Base-by-base conservation (phyloP, 2,888 invertebrate species). In the Glyphotaelius pellucidus region DNA sequence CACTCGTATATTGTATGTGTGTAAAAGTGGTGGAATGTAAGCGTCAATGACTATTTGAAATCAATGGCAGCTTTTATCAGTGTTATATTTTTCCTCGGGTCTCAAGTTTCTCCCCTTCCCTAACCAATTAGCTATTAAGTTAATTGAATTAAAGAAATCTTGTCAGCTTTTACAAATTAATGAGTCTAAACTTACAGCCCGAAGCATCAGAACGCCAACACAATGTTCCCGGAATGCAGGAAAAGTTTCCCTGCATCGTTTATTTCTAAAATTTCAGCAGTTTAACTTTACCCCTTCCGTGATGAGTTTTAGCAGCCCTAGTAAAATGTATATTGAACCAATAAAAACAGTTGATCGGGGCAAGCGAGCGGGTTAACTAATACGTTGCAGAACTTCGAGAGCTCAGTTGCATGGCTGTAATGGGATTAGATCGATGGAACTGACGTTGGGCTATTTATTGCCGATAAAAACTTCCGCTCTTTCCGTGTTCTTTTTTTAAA, bases 331-430 rank as follows among this genome's bases (percentile, higher is more conserved):
- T 42, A 86, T 42, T 35, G n/a, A 42, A 38, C 86, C 32, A 42
- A 86, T 86, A 86, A 86, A 85, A 86, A 86, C 35, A n/a, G 32
- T n/a, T n/a, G 32, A n/a, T 86, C 35, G 32, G 86, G n/a, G 86
- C 42, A 42, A 35, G 35, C 38, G 86, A 42, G 86, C 42, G 38
- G 38, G 32, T 25, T 86, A 85, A 80, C 47, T 32, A n/a, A 25
- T 86, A 42, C 86, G 42, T 47, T 47, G 86, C 47, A 42, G 42
- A 87, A 88, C 81, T 81, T 80, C 81, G 67, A 83, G 52, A 92
- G 90, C 87, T 35, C 25, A 80, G 32, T 52, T 80, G 88, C 47
- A 89, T 38, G 52, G 80, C 14, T n/a, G 67, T 67, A 67, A 67
- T 52, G 79, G 67, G 85, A 79, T 90, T 31, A 89, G 38, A 83